These are phyloP conservation scores for Dunckerocampus dactyliophorus DNA, from an alignment of 2,113 vertebrate species.

Conservation along the genomic window DNA sequence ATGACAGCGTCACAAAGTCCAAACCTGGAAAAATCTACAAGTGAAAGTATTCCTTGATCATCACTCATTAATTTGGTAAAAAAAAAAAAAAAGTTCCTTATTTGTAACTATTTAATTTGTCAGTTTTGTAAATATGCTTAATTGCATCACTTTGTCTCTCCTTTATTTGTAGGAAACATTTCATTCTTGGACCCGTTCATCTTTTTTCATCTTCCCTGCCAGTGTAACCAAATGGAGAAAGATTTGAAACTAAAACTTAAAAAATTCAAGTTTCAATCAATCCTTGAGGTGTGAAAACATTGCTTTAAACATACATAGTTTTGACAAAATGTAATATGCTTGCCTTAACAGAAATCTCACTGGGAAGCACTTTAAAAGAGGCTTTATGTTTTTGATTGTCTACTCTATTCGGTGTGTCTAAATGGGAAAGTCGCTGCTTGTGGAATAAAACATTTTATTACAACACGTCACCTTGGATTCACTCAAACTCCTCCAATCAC, in stretches of 20 bases:
- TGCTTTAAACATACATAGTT: no score
- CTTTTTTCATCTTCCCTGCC: no score
- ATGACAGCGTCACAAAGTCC: constrained; percentile 25
- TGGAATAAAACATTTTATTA: constrained; percentile 57
- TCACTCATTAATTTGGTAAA: not conserved
- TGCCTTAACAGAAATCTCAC: no score
- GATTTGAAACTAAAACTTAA: no score
- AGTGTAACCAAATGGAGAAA: no score
- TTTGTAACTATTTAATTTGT: not conserved
- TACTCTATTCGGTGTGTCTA: not conserved
- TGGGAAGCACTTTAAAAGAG: constrained; percentile 52
- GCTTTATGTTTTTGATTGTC: not conserved
- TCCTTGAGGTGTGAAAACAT: no score
- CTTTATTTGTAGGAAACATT: not conserved
- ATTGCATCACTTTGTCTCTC: not conserved
- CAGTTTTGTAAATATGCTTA: not conserved
- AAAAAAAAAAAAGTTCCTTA: not conserved
- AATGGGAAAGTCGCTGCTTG: constrained; percentile 17
- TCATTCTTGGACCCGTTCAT: no score
- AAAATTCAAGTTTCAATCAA: no score
- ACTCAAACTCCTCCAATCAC: not conserved
- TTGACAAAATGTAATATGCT: no score
- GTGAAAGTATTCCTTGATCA: constrained; percentile 14
- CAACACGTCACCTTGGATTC: not conserved
- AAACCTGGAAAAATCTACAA: constrained; percentile 33